Evolutionary conservation across 2,888 invertebrate genomes (phyloP), one percentile per base, ranked within the genome.

Genomic region (Drosophila picticornis): DNA sequence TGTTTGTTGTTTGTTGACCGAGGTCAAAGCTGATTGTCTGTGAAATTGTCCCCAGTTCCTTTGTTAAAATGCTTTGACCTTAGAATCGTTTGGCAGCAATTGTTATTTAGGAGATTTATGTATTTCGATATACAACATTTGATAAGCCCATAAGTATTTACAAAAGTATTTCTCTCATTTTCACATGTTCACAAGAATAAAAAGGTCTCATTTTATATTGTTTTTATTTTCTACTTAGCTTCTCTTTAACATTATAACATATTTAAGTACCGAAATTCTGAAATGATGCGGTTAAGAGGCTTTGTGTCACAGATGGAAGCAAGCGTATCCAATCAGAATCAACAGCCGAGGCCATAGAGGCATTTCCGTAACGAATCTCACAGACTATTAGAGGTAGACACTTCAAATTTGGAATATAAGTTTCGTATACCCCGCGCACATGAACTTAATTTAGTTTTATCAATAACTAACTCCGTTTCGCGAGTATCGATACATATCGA

Each of bases 21-120:
- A 57, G 77, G 75, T 87, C 84, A 75, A 75, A 56, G 32, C 40
- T 73, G 74, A 84, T 84, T 84, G 75, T 68, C 52, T 62, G 40
- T 68, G 64, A 73, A 75, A 70, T 63, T 58, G 68, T 62, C 59
- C 34, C n/a, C 66, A 61, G 53, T 40, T 72, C 6, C 36, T 65
- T 43, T 38, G 29, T 34, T 43, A 19, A 5, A 22, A n/a, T 36
- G 38, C 36, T 51, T 50, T 64, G 19, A 22, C 25, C 25, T 34
- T 25, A 19, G 25, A 25, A 55, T 1, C 5, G 25, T 5, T 27
- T 55, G 34, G 3, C 29, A n/a, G 11, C 25, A 25, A 46, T 46
- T 46, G 46, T 46, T 46, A 25, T 16, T 25, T 46, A 9, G 22
- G 2, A 46, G 25, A 25, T 46, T 13, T 25, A 25, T 46, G 25